Evolutionary conservation across 2,113 vertebrate species (phyloP).

Genomic region (Tychaedon coryphoeus): DNA sequence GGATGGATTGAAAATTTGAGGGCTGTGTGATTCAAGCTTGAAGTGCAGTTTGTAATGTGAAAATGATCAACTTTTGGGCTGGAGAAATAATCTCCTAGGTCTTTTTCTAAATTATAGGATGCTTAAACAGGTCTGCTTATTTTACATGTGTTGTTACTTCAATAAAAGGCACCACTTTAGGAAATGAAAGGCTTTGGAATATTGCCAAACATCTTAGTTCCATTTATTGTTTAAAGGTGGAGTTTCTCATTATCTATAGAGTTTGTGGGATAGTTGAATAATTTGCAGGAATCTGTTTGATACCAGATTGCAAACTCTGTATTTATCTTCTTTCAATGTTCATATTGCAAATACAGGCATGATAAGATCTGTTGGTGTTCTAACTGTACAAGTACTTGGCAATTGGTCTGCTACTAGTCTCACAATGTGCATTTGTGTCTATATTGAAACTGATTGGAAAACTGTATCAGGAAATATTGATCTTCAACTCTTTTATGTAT

Average conservation of each 20-base stretch:
- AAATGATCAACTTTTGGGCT: not conserved
- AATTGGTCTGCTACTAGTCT: not conserved
- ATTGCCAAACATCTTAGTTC: not conserved
- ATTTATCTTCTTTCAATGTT: not conserved
- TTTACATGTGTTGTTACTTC: conserved; percentile 7
- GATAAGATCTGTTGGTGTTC: not conserved
- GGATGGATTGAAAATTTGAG: not conserved
- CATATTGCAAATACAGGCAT: not conserved
- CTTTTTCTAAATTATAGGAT: conserved; percentile 44
- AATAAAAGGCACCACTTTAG: conserved; percentile 50
- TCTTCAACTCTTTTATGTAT: conserved; percentile 2
- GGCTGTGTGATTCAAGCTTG: not conserved
- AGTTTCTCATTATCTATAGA: not conserved
- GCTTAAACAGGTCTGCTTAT: conserved; percentile 30
- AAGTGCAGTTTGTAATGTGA: not conserved
- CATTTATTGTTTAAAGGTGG: conserved; percentile 12
- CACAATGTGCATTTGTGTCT: not conserved
- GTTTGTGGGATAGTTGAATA: not conserved
- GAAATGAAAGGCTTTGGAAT: conserved; percentile 56
- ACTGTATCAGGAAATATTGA: not conserved
- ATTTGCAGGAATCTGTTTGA: conserved; percentile 15
- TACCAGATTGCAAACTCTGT: not conserved
- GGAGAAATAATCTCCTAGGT: conserved; percentile 8
- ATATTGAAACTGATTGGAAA: conserved; percentile 13
- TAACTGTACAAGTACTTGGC: not conserved